phyloP scores from a whole-genome alignment of 1,140 invertebrate species.

The Daktulosphaira vitifoliae region DNA sequence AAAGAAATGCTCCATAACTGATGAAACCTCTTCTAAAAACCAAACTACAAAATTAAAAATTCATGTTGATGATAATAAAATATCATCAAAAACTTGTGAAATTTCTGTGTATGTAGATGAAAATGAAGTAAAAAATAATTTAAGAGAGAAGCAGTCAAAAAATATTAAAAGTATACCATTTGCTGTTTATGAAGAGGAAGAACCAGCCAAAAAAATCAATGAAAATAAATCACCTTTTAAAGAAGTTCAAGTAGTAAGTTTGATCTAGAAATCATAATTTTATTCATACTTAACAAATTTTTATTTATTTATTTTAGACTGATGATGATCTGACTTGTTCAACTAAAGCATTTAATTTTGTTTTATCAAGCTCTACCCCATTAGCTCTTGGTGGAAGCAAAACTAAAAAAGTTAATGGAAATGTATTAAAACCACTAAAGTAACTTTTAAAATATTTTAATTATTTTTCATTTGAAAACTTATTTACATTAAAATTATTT shows the following conservation, averaged over 20 bases:
- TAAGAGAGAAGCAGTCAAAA: no score
- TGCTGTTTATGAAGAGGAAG: no score
- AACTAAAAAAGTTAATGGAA: not conserved
- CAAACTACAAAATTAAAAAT: no score
- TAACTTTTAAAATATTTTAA: not conserved
- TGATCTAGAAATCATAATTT: no score
- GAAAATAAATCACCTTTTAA: not conserved
- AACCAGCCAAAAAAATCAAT: not conserved
- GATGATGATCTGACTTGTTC: conserved; percentile 27
- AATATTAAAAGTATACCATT: no score
- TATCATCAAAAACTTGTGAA: no score
- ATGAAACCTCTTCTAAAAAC: no score
- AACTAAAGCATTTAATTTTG: conserved; percentile 27
- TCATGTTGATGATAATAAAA: no score
- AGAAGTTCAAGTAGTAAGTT: not conserved
- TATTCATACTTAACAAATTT: no score
- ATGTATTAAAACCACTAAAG: not conserved
- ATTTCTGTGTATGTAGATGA: no score
- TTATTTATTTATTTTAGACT: not conserved
- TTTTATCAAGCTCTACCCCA: conserved; percentile 28
- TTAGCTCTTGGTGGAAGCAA: not conserved
- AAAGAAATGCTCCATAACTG: no score
- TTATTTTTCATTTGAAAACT: not conserved
- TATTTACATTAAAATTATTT: not conserved
- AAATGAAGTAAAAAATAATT: no score